A percentile compares a stretch with the other conserved stretches of the same genome.
Evolutionary conservation across 1,140 invertebrate species (phyloP).

Genomic region (Bombyx mori): ASM3026992v2 NC_085133.1:5588501-5589000

Average conservation of each 20-base stretch:
- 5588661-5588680: slow-evolving; percentile 57
- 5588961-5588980: slow-evolving; percentile 56
- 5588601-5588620: slow-evolving; percentile 60
- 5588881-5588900: slow-evolving; percentile 48
- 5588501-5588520: slow-evolving; percentile 60
- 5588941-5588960: slow-evolving; percentile 63
- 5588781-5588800: slow-evolving; percentile 56
- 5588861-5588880: slow-evolving; percentile 54
- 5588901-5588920: slow-evolving; percentile 57
- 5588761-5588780: slow-evolving; percentile 64
- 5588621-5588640: slow-evolving; percentile 59
- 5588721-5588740: slow-evolving; percentile 29
- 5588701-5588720: slow-evolving; percentile 59
- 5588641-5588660: slow-evolving; percentile 53
- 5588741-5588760: slow-evolving; percentile 59
- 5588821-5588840: slow-evolving; percentile 40
- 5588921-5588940: slow-evolving; percentile 58
- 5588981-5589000: slow-evolving; percentile 39
- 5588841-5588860: slow-evolving; percentile 12
- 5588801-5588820: slow-evolving; percentile 63
- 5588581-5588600: slow-evolving; percentile 62
- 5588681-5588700: slow-evolving; percentile 60
- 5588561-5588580: slow-evolving; percentile 59
- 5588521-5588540: slow-evolving; percentile 56
- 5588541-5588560: slow-evolving; percentile 59